A percentile compares a stretch with the other conserved stretches of the same genome.
Conservation (phyloP, 2,888 invertebrate genomes). For the Onthophagus sagittarius region DNA sequence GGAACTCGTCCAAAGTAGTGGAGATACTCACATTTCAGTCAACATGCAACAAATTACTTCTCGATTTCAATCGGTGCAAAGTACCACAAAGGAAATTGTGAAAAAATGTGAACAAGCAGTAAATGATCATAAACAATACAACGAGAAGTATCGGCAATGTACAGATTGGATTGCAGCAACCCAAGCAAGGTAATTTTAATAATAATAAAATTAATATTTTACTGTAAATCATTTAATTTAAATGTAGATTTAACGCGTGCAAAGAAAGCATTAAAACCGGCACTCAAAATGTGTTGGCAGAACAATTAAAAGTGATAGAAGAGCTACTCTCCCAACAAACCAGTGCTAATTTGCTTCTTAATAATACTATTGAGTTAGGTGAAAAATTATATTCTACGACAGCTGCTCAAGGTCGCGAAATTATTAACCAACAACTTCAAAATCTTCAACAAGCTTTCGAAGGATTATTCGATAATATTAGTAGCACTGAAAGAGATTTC, state of each 20-base stretch:
- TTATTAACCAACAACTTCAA: conserved; percentile 77
- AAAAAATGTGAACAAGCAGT: conserved; percentile 90
- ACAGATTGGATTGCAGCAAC: conserved; percentile 75
- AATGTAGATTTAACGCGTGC: conserved; percentile 60
- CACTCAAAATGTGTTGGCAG: conserved; percentile 65
- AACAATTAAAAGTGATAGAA: conserved; percentile 66
- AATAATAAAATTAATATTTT: conserved; percentile 23
- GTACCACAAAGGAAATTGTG: conserved; percentile 83
- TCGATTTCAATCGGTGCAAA: conserved; percentile 84
- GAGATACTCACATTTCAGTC: conserved; percentile 81
- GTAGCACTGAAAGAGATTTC: conserved; percentile 73
- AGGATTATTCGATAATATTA: conserved; percentile 72
- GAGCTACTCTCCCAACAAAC: conserved; percentile 73
- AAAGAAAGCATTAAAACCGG: conserved; percentile 60
- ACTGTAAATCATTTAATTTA: conserved; percentile 6
- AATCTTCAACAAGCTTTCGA: conserved; percentile 78
- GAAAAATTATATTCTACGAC: conserved; percentile 90
- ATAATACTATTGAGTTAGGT: conserved; percentile 82
- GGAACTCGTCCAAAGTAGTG: conserved; percentile 79
- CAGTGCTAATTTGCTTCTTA: conserved; percentile 70
- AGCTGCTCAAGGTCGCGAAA: conserved; percentile 85
- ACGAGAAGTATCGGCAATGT: conserved; percentile 81
- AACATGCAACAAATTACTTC: conserved; percentile 87
- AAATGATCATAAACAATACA: conserved; percentile 72
- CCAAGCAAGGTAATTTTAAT: conserved; percentile 56